Evolutionary conservation across 1,140 invertebrate genomes (phyloP).

Genomic region (Scaptomyza montana): DNA sequence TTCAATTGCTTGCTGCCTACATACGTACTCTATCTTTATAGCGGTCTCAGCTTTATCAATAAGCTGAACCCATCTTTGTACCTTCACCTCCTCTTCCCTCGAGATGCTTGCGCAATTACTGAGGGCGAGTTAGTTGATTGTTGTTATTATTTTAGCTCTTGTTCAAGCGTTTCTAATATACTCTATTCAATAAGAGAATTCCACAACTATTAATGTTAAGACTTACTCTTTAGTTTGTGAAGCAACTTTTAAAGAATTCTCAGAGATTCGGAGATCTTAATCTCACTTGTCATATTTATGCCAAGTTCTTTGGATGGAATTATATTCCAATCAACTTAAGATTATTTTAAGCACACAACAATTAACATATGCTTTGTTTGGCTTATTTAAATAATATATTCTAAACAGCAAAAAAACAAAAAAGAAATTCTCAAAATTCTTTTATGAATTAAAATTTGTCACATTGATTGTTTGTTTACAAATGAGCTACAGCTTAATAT

Average conservation of each 20-base stretch:
- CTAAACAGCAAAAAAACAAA: background rate
- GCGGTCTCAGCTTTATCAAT: constrained; percentile 42
- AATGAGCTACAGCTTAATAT: background rate
- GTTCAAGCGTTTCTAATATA: constrained; percentile 23
- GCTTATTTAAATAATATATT: constrained; percentile 1
- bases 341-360: constrained; percentile 2
- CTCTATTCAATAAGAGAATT: background rate
- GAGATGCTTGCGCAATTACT: constrained; percentile 41
- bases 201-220: background rate
- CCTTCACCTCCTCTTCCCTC: background rate
- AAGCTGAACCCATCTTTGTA: background rate
- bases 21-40: constrained; percentile 33
- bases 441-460: background rate
- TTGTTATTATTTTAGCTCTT: constrained; percentile 15
- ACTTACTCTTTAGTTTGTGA: background rate
- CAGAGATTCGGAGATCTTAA: background rate
- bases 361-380: constrained; percentile 14
- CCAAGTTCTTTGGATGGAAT: background rate
- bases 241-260: background rate
- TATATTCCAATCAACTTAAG: constrained; percentile 20
- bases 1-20: constrained; percentile 48
- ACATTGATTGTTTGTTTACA: background rate
- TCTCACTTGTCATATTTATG: constrained; percentile 1
- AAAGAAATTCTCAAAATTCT: no score
- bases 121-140: constrained; percentile 17